A percentile compares a stretch with the other conserved stretches of the same genome.
These are phyloP conservation scores for Acrossocheilus wenchowensis DNA, from an alignment of 2,797 vertebrate genomes.

Conservation along the genomic window DNA sequence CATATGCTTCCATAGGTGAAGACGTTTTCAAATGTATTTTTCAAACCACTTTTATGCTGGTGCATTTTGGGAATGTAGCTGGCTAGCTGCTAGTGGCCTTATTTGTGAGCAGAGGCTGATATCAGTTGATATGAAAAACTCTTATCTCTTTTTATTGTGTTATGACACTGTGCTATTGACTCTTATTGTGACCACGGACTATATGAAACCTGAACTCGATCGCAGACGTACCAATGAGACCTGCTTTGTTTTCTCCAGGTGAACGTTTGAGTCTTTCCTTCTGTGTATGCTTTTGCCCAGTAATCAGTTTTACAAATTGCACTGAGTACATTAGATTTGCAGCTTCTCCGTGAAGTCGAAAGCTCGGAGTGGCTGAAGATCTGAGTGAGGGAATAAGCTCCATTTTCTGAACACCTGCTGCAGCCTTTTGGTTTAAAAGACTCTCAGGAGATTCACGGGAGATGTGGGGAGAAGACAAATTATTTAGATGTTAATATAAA, in stretches of 20 bases:
- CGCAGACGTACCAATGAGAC: background rate
- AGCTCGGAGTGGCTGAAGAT: conserved; percentile 21
- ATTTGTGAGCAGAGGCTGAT: conserved; percentile 31
- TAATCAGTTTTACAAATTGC: conserved; percentile 51
- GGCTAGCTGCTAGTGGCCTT: background rate
- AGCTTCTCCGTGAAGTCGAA: conserved; percentile 33
- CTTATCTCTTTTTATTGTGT: conserved; percentile 41
- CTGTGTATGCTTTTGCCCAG: conserved; percentile 12
- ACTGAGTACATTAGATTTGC: conserved; percentile 39
- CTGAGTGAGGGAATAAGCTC: background rate
- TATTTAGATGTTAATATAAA: conserved; percentile 35
- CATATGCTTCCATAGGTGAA: no score
- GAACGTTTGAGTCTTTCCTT: conserved; percentile 16
- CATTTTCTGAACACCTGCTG: conserved; percentile 34
- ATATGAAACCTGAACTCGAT: conserved; percentile 22
- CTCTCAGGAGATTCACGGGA: background rate
- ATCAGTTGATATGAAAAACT: conserved; percentile 46
- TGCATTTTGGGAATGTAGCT: background rate
- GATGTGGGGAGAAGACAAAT: conserved; percentile 17
- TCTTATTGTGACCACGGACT: conserved; percentile 29
- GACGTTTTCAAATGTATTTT: background rate
- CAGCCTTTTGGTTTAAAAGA: conserved; percentile 25
- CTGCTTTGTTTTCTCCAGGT: conserved; percentile 25
- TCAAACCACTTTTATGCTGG: background rate
- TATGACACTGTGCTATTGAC: conserved; percentile 23